Evolutionary conservation across 2,113 vertebrate genomes (phyloP).

Genomic region (Boleophthalmus pectinirostris): DNA sequence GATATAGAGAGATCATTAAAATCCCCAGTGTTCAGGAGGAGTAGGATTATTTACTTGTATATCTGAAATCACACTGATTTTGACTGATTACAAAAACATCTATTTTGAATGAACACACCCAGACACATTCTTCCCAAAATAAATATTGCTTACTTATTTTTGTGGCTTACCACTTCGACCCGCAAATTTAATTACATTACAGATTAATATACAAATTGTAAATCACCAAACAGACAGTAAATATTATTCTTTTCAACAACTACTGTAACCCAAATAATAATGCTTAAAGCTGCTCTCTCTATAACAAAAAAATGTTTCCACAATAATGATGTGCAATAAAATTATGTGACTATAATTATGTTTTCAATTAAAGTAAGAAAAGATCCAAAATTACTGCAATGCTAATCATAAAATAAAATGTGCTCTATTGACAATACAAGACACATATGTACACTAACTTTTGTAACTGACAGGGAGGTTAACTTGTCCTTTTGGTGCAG

Average conservation of each 20-base stretch:
- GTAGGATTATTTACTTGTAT: background rate
- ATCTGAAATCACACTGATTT: slow-evolving; percentile 23
- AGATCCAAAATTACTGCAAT: no score
- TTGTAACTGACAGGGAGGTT: background rate
- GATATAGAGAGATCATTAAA: background rate
- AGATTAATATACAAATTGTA: slow-evolving; percentile 13
- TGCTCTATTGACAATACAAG: background rate
- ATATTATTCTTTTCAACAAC: background rate
- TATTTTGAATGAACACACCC: slow-evolving; percentile 56
- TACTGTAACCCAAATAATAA: background rate
- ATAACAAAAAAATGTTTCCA: background rate
- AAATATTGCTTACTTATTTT: slow-evolving; percentile 55
- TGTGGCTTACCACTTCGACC: slow-evolving; percentile 61
- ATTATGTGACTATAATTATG: no score
- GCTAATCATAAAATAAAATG: no score
- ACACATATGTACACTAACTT: background rate
- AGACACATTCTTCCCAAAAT: slow-evolving; percentile 66
- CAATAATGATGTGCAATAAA: no score
- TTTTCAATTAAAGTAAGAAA: no score
- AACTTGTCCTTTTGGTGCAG: background rate
- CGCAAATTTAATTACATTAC: slow-evolving; percentile 40
- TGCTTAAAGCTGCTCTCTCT: background rate
- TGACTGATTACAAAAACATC: slow-evolving; percentile 63
- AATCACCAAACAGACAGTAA: slow-evolving; percentile 20
- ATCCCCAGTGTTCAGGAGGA: background rate